These are phyloP conservation scores for Manacus vitellinus DNA, from an alignment of 2,113 vertebrate genomes.

Conservation along the genomic window DNA sequence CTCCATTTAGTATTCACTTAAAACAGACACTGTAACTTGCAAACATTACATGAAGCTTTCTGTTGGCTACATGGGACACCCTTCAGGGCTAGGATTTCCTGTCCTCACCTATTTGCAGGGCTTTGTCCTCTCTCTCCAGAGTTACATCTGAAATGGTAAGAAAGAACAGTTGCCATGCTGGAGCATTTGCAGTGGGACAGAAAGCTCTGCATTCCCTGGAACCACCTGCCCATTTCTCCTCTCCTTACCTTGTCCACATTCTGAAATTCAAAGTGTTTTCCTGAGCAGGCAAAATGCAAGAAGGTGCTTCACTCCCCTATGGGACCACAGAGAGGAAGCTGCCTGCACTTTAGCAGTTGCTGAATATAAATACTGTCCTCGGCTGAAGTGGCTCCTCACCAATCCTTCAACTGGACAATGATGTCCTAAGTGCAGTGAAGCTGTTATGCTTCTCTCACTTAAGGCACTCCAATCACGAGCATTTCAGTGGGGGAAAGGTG, in stretches of 20 bases:
- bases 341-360: not conserved
- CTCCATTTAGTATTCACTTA: not conserved
- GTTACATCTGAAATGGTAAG: not conserved
- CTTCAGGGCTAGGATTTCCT: not conserved
- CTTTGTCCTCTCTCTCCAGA: not conserved
- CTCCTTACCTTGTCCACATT: not conserved
- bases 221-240: not conserved
- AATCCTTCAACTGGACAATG: not conserved
- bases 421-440: not conserved
- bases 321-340: not conserved
- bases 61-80: not conserved
- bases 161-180: not conserved
- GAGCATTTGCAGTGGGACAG: not conserved
- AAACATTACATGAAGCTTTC: not conserved
- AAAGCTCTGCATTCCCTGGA: not conserved
- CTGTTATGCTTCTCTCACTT: not conserved
- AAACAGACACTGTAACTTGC: not conserved
- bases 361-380: slow-evolving; percentile 9
- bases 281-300: not conserved
- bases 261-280: not conserved
- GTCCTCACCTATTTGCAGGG: not conserved
- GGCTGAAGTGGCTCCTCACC: slow-evolving; percentile 26
- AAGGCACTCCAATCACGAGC: not conserved
- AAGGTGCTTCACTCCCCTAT: not conserved
- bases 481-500: not conserved